These are phyloP conservation scores for Drosophila albomicans DNA, from an alignment of 1,140 invertebrate species.

Conservation along the genomic window DNA sequence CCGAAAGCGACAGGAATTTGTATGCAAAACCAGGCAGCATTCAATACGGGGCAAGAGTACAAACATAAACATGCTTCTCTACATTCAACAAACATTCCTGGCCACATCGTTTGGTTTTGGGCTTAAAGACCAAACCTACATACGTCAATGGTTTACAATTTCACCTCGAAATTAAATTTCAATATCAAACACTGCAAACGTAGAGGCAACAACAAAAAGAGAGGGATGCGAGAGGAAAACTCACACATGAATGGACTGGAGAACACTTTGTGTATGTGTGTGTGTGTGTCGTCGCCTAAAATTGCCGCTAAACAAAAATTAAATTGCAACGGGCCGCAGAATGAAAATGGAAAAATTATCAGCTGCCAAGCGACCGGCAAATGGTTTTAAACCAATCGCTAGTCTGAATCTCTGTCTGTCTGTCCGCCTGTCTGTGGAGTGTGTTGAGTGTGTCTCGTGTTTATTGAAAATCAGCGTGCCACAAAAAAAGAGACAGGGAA, in stretches of 20 bases:
- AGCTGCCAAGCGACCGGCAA: slow-evolving; percentile 50
- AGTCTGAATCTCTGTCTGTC: not conserved
- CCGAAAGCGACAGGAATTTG: slow-evolving; percentile 46
- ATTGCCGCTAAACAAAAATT: slow-evolving; percentile 66
- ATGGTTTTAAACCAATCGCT: slow-evolving; percentile 41
- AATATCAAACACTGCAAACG: slow-evolving; percentile 24
- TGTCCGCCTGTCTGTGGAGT: not conserved
- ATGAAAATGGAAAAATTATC: slow-evolving; percentile 69
- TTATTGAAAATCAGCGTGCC: slow-evolving; percentile 44
- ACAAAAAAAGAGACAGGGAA: slow-evolving; percentile 20
- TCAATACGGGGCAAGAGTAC: slow-evolving; percentile 28
- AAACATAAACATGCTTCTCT: slow-evolving; percentile 35
- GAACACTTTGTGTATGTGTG: slow-evolving; percentile 9
- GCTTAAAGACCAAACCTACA: slow-evolving; percentile 60
- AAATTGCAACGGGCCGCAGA: slow-evolving; percentile 56
- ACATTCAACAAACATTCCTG: slow-evolving; percentile 35
- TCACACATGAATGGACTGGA: slow-evolving; percentile 2
- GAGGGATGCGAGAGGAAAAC: slow-evolving; percentile 2
- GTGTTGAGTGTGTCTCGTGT: slow-evolving; percentile 18
- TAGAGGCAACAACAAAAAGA: not conserved
- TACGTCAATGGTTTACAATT: slow-evolving; percentile 59
- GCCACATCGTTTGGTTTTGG: slow-evolving; percentile 26
- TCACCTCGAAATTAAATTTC: slow-evolving; percentile 76
- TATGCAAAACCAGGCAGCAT: slow-evolving; percentile 42
- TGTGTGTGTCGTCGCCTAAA: slow-evolving; percentile 35